Evolutionary conservation across 2,113 vertebrate genomes (phyloP).

Genomic region (Chionis minor): DNA sequence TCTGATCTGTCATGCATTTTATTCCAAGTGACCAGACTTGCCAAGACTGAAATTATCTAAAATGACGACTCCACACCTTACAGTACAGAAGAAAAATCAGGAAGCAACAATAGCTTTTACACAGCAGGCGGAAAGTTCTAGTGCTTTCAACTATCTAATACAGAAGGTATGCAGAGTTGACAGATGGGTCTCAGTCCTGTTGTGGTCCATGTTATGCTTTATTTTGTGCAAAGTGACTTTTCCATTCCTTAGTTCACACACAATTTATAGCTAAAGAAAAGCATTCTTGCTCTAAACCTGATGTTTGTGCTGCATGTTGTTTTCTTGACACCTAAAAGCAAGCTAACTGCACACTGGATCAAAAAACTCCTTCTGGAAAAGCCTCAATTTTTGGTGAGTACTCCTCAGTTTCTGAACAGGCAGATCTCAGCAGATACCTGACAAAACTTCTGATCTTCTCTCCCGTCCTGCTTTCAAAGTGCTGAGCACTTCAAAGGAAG

Average conservation of each 20-base stretch:
- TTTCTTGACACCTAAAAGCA: not conserved
- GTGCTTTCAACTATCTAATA: not conserved
- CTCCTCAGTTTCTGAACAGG: not conserved
- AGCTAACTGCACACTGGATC: not conserved
- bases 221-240: not conserved
- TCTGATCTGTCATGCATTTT: not conserved
- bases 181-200: not conserved
- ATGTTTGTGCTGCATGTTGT: not conserved
- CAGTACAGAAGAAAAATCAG: not conserved
- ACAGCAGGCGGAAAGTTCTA: not conserved
- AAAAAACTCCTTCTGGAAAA: not conserved
- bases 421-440: not conserved
- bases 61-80: not conserved
- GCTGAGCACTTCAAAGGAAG: not conserved
- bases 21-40: not conserved
- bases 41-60: not conserved
- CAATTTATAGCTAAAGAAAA: not conserved
- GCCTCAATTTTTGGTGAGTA: not conserved
- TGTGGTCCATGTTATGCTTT: not conserved
- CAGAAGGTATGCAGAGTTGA: not conserved
- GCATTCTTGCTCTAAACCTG: not conserved
- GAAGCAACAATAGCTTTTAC: not conserved
- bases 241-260: not conserved
- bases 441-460: not conserved
- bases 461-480: not conserved